Base-by-base conservation (phyloP, 2,888 invertebrate genomes). In the Nudaria mundana region DNA sequence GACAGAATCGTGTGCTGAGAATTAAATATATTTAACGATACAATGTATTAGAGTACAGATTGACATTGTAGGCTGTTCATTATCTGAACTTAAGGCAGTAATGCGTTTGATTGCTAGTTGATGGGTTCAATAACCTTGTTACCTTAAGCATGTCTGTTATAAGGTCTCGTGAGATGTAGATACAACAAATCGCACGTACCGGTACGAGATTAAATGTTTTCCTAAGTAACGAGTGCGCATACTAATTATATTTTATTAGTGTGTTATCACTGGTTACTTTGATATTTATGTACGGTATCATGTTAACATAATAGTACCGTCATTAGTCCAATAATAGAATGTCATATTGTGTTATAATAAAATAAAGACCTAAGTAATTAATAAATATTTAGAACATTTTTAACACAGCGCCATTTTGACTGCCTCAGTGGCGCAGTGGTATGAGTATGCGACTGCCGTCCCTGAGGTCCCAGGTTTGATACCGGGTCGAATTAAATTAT, bases 1-100 rank as follows among this genome's bases (percentile, higher is more conserved):
- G 52, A 62, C 54, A 51, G 72, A 76, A 62, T 80, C 82, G 81
- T 82, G 81, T 66, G 55, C 59, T 44, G 66, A 49, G 75, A 70
- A 80, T 79, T 79, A 77, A 77, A 69, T 48, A 42, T 30, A 52
- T 38, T 32, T 45, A 40, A 36, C 30, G 29, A 23, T 38, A 33
- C 8, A 23, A 29, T 40, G 24, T 28, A 18, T 29, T 30, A 33
- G 20, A 33, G 42, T 30, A 28, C 41, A 33, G 22, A 44, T 41
- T 8, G 42, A 37, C 32, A 13, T 32, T 39, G 37, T 51, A 39
- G 40, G 29, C 20, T 35, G 43, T 57, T 45, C 54, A 58, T 48
- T 49, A 39, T 56, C 14, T 30, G 25, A 25, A 44, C 32, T 37
- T 32, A 20, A 30, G 47, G 59, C 55, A 45, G 41, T 58, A 55